Base-by-base conservation (phyloP, 2,797 vertebrate genomes). In the Brachymystax lenok region DNA sequence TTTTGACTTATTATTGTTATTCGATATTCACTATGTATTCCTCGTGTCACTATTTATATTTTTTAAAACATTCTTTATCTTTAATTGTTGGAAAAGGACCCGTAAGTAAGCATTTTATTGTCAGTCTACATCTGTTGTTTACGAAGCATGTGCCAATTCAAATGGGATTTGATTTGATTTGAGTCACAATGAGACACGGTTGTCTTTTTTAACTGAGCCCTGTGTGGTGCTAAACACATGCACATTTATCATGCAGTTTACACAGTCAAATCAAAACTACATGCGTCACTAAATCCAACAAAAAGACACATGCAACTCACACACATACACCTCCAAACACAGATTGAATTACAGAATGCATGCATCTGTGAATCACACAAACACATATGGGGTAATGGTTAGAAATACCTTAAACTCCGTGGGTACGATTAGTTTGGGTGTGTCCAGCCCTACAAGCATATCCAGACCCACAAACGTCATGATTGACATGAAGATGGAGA, bases 401-500 rank as follows among this genome's bases (percentile, higher is more conserved):
- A 40, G 12, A 86, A 84, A 90, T 95, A 96, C 97, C 96, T 96
- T 96, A 82, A 95, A 94, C 78, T 96, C 94, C 2, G 93, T 95
- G 76, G 95, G 95, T 85, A 96, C 94, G 83, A 95, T 95, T 84
- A 97, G 91, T 94, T 96, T 97, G 84, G 96, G 95, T 8, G 96
- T 96, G 89, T 96, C 94, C 91, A 96, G 93, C 81, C 93, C 95
- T 1, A 92, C 93, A 81, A 97, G 89, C 92, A 95, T 90, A 90
- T 98, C 96, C 90, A 98, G 94, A 91, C 95, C 94, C 91, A 96
- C 95, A 95, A 97, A 96, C 76, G 90, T 90, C 90, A 95, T 89
- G 87, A 98, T 98, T 86, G 96, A 97, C 92, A 96, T 92, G 93
- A 98, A 97, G 95, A 97, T 97, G 87, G 96, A 84, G 92, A 98